A percentile compares a stretch with the other conserved stretches of the same genome.
These are phyloP conservation scores for Pseudorhiza aurosa DNA, from an alignment of 30 jellyfish, hydroid and myxozoan species.

Conservation along the genomic window DNA sequence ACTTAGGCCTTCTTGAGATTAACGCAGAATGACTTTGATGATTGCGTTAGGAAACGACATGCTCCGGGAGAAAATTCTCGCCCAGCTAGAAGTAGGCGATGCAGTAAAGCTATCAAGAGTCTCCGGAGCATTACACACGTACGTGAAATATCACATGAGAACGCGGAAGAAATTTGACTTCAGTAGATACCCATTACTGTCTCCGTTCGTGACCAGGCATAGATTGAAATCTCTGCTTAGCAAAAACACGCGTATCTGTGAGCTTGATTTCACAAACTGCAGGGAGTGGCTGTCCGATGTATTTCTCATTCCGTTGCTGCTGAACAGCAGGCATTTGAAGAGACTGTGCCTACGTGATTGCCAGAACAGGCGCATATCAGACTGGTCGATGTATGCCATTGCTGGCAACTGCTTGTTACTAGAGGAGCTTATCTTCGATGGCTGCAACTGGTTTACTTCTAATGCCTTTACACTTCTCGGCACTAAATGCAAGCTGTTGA, in stretches of 20 bases:
- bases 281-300: slow-evolving; percentile 35
- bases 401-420: slow-evolving; percentile 15
- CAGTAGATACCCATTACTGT: neutral
- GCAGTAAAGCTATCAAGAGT: neutral
- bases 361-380: neutral
- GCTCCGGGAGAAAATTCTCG: slow-evolving; percentile 5
- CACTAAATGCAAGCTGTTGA: neutral
- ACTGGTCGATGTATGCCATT: neutral
- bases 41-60: neutral
- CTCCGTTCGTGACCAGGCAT: neutral
- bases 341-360: slow-evolving; percentile 20
- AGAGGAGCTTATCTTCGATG: slow-evolving; percentile 30
- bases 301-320: neutral
- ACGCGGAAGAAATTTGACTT: slow-evolving; percentile 5
- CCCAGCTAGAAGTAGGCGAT: neutral
- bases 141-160: neutral
- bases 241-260: neutral
- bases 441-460: slow-evolving; percentile 41
- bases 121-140: neutral
- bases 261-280: slow-evolving; percentile 8
- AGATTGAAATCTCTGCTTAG: neutral
- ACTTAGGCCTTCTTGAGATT: too few species aligned
- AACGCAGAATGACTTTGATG: neutral
- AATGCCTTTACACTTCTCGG: slow-evolving; percentile 24
- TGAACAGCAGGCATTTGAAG: neutral